These are phyloP conservation scores for Sarcoramphus papa DNA, from an alignment of 2,797 vertebrate species.

Conservation along the genomic window DNA sequence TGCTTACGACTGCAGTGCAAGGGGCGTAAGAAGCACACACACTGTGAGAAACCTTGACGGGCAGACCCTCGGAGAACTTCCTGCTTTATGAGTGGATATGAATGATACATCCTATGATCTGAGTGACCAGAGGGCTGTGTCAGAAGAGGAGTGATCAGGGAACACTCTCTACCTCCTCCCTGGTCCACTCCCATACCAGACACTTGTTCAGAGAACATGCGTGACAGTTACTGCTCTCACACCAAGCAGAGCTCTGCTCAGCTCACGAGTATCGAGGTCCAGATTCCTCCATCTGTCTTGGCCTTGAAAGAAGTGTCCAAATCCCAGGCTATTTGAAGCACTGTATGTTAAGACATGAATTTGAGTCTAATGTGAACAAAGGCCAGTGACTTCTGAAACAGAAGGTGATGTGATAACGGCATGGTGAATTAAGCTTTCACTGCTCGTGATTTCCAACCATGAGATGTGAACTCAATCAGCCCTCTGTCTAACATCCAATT, in stretches of 20 bases:
- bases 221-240: background rate
- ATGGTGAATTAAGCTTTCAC: background rate
- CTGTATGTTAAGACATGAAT: background rate
- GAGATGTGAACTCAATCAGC: background rate
- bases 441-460: background rate
- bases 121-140: background rate
- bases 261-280: rapidly evolving
- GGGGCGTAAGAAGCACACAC: rapidly evolving
- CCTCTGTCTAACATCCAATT: background rate
- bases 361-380: background rate
- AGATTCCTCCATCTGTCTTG: background rate
- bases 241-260: background rate
- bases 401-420: background rate
- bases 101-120: rapidly evolving
- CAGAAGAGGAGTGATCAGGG: background rate
- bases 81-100: background rate
- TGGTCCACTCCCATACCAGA: background rate
- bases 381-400: background rate
- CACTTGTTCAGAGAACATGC: rapidly evolving
- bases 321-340: background rate
- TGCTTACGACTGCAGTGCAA: background rate
- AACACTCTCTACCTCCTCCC: background rate
- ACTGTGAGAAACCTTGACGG: rapidly evolving
- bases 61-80: background rate
- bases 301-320: background rate